Conservation (phyloP, 2,113 vertebrate species). For the Willisornis vidua region DNA sequence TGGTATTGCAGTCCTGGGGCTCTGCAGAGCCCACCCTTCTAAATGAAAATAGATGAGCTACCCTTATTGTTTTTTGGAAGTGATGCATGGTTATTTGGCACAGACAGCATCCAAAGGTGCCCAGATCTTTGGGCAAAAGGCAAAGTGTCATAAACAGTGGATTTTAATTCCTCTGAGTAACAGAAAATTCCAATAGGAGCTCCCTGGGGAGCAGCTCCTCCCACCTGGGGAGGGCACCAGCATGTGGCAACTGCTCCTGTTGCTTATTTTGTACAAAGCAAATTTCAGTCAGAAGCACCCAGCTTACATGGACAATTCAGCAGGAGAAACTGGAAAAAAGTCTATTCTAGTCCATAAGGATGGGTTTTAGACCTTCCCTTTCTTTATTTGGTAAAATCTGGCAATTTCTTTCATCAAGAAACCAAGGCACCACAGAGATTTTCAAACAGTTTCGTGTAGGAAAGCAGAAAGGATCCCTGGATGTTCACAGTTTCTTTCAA, state of each 20-base stretch:
- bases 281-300: neutral
- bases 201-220: neutral
- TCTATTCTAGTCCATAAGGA: neutral
- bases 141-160: neutral
- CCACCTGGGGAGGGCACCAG: neutral
- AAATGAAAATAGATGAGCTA: neutral
- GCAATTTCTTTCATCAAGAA: neutral
- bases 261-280: neutral
- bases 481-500: neutral
- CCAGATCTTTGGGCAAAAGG: neutral
- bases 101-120: neutral
- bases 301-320: neutral
- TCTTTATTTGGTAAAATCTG: neutral
- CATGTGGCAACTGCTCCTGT: neutral
- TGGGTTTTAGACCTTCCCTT: neutral
- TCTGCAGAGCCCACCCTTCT: neutral
- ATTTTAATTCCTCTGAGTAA: neutral
- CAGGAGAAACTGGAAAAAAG: neutral
- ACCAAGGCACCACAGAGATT: neutral
- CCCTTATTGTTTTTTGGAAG: neutral
- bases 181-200: neutral
- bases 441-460: neutral
- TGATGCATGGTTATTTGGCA: fast-evolving
- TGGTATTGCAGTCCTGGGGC: neutral
- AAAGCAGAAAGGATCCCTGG: neutral